Conservation (phyloP, 2,113 vertebrate genomes). For the Cyprinodon brontotheroides region DNA sequence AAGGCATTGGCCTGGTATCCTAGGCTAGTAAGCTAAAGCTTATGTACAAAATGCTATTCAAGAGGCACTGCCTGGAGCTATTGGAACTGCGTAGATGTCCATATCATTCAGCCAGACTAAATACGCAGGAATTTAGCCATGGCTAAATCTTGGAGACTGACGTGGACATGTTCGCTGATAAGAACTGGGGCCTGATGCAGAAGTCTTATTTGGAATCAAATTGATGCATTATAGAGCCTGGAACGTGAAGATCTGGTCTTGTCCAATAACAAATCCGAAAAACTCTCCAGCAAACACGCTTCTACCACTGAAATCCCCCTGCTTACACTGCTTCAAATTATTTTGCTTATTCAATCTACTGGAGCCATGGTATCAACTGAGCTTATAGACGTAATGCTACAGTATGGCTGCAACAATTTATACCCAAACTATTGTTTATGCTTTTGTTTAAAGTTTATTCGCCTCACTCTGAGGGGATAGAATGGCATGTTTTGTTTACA, state of each 20-base stretch:
- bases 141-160: slow-evolving; percentile 80
- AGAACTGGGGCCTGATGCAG: slow-evolving; percentile 59
- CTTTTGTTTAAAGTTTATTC: neutral
- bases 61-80: slow-evolving; percentile 85
- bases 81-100: slow-evolving; percentile 78
- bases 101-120: slow-evolving; percentile 81
- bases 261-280: slow-evolving; percentile 75
- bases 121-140: slow-evolving; percentile 80
- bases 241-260: slow-evolving; percentile 71
- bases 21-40: slow-evolving; percentile 85
- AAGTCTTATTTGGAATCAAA: slow-evolving; percentile 80
- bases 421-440: slow-evolving; percentile 16
- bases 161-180: slow-evolving; percentile 78
- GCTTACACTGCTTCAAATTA: slow-evolving; percentile 42
- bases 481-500: slow-evolving; percentile 17
- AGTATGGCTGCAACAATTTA: slow-evolving; percentile 49
- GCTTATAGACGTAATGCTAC: slow-evolving; percentile 53
- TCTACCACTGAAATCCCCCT: slow-evolving; percentile 57
- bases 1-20: slow-evolving; percentile 85
- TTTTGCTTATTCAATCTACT: slow-evolving; percentile 39
- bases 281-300: slow-evolving; percentile 69
- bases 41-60: slow-evolving; percentile 85
- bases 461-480: neutral
- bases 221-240: slow-evolving; percentile 74
- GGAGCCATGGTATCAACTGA: slow-evolving; percentile 39